Evolutionary conservation across 92 coral and sea anemone genomes (phyloP).

Genomic region (Umimayanthus kanabou): DNA sequence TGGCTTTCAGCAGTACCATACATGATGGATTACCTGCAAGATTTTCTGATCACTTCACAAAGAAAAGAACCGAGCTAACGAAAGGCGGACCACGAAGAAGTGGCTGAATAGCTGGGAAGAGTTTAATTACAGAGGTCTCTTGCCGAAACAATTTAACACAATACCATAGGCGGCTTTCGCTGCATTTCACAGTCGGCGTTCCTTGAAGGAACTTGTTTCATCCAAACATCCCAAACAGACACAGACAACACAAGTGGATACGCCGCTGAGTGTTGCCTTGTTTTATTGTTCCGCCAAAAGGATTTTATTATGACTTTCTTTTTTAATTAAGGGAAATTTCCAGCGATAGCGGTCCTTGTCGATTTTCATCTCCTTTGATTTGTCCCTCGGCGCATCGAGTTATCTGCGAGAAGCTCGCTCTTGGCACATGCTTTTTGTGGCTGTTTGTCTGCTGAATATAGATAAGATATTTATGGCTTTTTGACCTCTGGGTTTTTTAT

Average conservation of each 20-base stretch:
- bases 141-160: constrained; percentile 44
- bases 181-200: constrained; percentile 44
- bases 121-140: constrained; percentile 33
- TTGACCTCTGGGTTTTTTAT: constrained; percentile 8
- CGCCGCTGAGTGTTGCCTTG: constrained; percentile 34
- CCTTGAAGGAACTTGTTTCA: constrained; percentile 36
- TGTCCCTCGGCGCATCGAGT: constrained; percentile 6
- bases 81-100: constrained; percentile 1
- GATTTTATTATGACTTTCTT: constrained; percentile 21
- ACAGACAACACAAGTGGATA: constrained; percentile 35
- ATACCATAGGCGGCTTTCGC: constrained; percentile 42
- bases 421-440: background rate
- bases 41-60: background rate
- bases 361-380: background rate
- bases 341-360: constrained; percentile 34
- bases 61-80: background rate
- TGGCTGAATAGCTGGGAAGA: constrained; percentile 17
- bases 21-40: background rate
- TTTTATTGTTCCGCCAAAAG: constrained; percentile 40
- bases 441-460: background rate
- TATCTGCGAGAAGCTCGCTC: background rate
- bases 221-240: constrained; percentile 22
- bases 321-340: constrained; percentile 29
- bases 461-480: constrained; percentile 18
- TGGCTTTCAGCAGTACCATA: background rate